Base-by-base conservation (phyloP, 2,888 invertebrate species). In the Sminthurinus aureus region DNA sequence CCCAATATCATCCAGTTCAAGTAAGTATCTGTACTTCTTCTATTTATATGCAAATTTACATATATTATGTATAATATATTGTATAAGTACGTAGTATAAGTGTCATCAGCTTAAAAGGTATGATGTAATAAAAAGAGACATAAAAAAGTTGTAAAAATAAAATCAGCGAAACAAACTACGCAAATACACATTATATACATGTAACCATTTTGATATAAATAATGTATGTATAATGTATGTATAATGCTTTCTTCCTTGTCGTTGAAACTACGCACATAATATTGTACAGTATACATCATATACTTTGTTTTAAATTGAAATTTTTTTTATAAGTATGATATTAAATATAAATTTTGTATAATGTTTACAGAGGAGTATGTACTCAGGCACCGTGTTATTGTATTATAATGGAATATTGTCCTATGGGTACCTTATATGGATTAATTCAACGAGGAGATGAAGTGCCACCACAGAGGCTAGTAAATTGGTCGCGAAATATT, bases 391-490 rank as follows among this genome's bases (percentile, higher is more conserved):
- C 98, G 0, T 95, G 95, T 89, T 98, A 95, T 90, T 97, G 97
- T 90, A 96, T 99, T 87, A 94, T 99, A 82, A 99, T 99, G 99
- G 99, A 99, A 90, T 99, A 94, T 91, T 99, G 99, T 90, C 96
- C 97, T 2, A 95, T 96, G 89, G 99, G 99, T 2, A 96, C 98
- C 26, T 92, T 99, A 73, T 98, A 96, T 91, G 96, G 98, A 90
- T 94, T 98, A 89, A 92, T 99, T 82, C 93, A 94, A 89, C 94
- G 95, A 88, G 96, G 96, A 52, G 94, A 95, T 89, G 93, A 94
- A 88, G 94, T 98, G 89, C 94, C 96, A 79, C 97, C 97, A n/a
- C 92, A 93, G 79, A 94, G 96, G 89, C 93, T 98, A 83, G 94
- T 97, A 73, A 94, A 95, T 85, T 99, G 99, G 98, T 94, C 97